Percentiles rank a stretch among this genome's conserved stretches.
phyloP scores from a whole-genome alignment of 1,140 invertebrate species.

The Diprion similis region DNA sequence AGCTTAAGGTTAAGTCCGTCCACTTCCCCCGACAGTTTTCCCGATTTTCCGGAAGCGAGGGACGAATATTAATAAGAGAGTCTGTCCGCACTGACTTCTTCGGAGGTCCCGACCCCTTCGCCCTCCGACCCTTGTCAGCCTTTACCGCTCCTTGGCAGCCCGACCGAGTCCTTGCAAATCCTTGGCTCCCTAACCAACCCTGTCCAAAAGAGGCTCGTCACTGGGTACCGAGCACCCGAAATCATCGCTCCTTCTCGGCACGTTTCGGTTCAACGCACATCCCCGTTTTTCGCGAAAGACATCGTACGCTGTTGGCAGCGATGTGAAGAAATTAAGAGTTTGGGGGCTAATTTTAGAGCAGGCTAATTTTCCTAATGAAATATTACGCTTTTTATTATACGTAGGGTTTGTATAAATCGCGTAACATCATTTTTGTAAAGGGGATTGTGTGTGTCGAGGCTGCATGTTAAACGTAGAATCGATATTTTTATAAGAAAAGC shows the following conservation, averaged over 20 bases:
- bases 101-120: neutral
- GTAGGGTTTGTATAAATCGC: no score
- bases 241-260: neutral
- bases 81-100: neutral
- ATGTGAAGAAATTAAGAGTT: no score
- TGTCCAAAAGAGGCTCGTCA: neutral
- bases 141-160: neutral
- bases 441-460: no score
- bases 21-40: constrained; percentile 11
- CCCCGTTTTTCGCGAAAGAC: neutral
- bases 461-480: no score
- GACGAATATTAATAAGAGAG: constrained; percentile 38
- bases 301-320: neutral
- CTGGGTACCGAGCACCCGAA: neutral
- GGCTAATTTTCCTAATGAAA: no score
- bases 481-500: no score
- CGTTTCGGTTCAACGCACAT: neutral
- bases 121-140: constrained; percentile 11
- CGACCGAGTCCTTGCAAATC: neutral
- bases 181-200: neutral
- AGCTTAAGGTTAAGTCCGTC: neutral
- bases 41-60: constrained; percentile 15
- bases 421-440: no score
- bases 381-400: no score
- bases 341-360: no score